phyloP scores from a whole-genome alignment of 2,113 vertebrate genomes.

The Ceuthmochares aereus region DNA sequence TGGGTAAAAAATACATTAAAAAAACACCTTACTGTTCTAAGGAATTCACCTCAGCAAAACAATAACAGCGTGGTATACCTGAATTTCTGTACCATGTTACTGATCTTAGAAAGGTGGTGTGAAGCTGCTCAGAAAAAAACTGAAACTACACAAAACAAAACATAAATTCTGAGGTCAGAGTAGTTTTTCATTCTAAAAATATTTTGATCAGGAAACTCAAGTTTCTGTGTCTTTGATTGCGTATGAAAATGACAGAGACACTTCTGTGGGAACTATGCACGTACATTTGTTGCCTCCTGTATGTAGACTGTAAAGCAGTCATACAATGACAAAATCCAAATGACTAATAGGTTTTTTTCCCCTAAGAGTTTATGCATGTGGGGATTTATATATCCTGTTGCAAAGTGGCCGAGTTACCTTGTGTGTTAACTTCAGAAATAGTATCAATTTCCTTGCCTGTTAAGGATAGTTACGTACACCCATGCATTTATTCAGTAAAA shows the following conservation, averaged over 20 bases:
- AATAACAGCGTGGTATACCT: not conserved
- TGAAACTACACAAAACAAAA: not conserved
- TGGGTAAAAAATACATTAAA: not conserved
- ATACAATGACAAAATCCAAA: conserved; percentile 48
- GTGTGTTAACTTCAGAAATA: conserved; percentile 22
- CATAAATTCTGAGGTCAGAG: not conserved
- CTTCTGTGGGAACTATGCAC: not conserved
- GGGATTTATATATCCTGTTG: conserved; percentile 13
- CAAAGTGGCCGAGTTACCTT: not conserved
- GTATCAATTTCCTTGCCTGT: not conserved
- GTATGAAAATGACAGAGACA: not conserved
- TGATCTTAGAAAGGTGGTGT: not conserved
- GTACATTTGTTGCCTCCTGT: not conserved
- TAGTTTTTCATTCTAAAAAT: not conserved
- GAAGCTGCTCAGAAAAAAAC: not conserved
- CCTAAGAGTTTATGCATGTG: not conserved
- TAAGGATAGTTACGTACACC: not conserved
- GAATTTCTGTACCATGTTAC: not conserved
- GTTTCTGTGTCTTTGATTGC: not conserved
- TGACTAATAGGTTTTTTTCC: conserved; percentile 26
- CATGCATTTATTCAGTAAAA: not conserved
- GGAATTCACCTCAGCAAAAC: not conserved
- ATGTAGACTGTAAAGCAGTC: not conserved
- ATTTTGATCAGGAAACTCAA: not conserved
- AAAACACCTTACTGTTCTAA: not conserved